Base-by-base conservation (phyloP, 2,888 invertebrate genomes). In the Himalopsyche anomala region DNA sequence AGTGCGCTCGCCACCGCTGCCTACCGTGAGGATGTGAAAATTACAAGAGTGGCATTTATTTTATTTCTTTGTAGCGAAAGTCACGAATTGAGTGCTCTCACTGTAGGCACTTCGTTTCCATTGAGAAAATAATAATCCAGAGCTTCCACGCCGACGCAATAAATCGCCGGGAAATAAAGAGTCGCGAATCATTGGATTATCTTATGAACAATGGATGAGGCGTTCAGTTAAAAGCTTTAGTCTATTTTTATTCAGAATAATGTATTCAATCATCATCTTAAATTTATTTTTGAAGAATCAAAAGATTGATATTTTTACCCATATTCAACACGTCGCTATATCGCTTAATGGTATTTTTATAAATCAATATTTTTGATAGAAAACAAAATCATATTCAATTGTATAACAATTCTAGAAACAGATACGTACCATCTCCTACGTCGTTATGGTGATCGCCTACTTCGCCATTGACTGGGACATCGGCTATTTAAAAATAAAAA, bases 381-480 rank as follows among this genome's bases (percentile, higher is more conserved):
- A 11, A 45, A 11, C 2, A 45, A 51, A 51, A 15, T 15, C 8
- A 51, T 15, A 15, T 15, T 6, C 2, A 45, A 9, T 8, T 45
- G 40, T 45, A 45, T 9, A 45, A 45, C 0, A 51, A 51, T 42
- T 42, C 1, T 6, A 15, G 3, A 51, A 51, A 15, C 15, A 45
- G 45, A 4, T 84, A 74, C 87, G 55, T 83, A 86, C 86, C 87
- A 12, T 74, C 74, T 74, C 74, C 62, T 62, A 19, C 28, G 80
- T 86, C 62, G 40, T 55, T 45, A 45, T 74, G 80, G 8, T 84
- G 54, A 42, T 84, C 84, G 45, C 80, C 69, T 83, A 89, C 91
- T 89, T 92, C 92, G 90, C 92, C 94, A 89, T 91, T 91, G 87
- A 91, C 90, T 89, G 93, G 92, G 88, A 92, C 91, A 90, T 93